phyloP scores from a whole-genome alignment of 2,888 invertebrate genomes.

The Lathronympha strigana region DNA sequence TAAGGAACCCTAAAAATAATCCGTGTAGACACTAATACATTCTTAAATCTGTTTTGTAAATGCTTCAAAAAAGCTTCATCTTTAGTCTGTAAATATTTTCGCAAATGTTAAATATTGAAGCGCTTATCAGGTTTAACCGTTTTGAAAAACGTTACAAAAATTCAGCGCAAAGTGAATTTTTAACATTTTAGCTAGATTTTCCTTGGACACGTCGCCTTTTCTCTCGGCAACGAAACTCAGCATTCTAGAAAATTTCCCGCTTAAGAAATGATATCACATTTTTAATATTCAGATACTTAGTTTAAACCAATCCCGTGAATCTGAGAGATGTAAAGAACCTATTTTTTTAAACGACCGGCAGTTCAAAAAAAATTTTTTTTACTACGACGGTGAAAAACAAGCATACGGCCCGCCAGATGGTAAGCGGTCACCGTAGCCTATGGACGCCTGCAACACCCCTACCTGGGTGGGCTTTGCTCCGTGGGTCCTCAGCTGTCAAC shows the following conservation, averaged over 20 bases:
- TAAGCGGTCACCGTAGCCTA: too few species aligned
- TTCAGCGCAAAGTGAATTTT: constrained; percentile 27
- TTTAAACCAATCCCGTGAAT: constrained; percentile 11
- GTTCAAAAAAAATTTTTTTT: too few species aligned
- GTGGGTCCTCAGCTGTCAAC: too few species aligned
- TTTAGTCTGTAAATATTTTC: background rate
- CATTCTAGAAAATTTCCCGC: constrained; percentile 22
- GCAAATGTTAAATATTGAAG: background rate
- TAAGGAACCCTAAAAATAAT: too few species aligned
- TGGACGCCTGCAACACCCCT: too few species aligned
- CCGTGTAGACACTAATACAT: too few species aligned
- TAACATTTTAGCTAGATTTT: constrained; percentile 22
- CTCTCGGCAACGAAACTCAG: background rate
- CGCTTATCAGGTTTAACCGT: constrained; percentile 9
- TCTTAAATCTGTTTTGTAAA: too few species aligned
- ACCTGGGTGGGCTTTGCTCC: too few species aligned
- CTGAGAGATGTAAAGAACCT: background rate
- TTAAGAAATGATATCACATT: constrained; percentile 38
- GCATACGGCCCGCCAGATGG: too few species aligned
- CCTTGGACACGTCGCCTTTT: constrained; percentile 13
- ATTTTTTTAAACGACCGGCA: background rate
- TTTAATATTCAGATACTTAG: constrained; percentile 35
- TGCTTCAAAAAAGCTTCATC: background rate
- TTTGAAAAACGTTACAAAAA: constrained; percentile 15
- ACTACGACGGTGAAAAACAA: too few species aligned